Percentiles rank a stretch among this genome's conserved stretches.
Evolutionary conservation across 2,113 vertebrate genomes (phyloP).

Genomic region (Rhinogobius similis): DNA sequence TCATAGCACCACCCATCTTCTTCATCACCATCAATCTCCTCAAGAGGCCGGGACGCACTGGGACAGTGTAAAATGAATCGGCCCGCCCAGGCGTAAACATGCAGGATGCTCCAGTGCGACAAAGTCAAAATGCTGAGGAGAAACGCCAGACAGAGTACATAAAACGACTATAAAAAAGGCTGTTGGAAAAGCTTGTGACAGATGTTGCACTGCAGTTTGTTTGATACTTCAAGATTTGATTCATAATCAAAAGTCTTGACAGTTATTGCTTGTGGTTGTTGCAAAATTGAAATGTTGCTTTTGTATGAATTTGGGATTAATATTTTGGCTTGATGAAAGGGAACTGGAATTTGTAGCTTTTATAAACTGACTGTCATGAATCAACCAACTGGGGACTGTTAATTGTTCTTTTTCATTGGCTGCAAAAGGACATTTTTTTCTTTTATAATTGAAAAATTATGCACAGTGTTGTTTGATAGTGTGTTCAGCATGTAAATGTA

Average conservation of each 20-base stretch:
- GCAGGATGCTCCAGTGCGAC: not conserved
- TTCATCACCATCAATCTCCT: slow-evolving; percentile 15
- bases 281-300: not conserved
- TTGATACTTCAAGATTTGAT: not conserved
- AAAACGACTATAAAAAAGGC: not conserved
- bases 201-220: not conserved
- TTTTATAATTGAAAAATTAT: not conserved
- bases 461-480: not conserved
- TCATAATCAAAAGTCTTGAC: not conserved
- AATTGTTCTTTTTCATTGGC: not conserved
- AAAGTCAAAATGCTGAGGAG: slow-evolving; percentile 8
- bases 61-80: slow-evolving; percentile 5
- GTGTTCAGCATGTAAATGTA: not conserved
- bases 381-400: not conserved
- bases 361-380: not conserved
- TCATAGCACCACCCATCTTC: slow-evolving; percentile 5
- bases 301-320: not conserved
- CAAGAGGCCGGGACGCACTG: not conserved
- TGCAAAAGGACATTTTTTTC: not conserved
- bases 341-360: not conserved
- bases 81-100: slow-evolving; percentile 2
- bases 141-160: not conserved
- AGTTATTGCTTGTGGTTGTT: not conserved
- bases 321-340: not conserved
- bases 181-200: slow-evolving; percentile 4